Conservation (phyloP, 2,113 vertebrate species). For the Ifrita kowaldi region DNA sequence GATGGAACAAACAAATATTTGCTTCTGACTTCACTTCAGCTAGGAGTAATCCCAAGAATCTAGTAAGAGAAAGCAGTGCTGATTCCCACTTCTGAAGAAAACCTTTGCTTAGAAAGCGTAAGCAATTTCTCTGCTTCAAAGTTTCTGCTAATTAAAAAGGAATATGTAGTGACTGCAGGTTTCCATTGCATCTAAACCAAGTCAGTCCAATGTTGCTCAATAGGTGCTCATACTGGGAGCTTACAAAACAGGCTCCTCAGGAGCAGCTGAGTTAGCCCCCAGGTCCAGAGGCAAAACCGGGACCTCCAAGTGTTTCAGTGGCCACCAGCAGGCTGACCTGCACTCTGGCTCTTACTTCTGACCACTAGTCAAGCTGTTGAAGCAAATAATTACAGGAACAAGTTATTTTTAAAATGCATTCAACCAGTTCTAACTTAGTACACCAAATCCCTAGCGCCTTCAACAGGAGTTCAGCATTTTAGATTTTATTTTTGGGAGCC, state of each 20-base stretch:
- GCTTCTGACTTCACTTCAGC: neutral
- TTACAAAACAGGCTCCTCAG: neutral
- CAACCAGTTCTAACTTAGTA: neutral
- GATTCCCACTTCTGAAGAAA: neutral
- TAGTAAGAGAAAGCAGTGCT: neutral
- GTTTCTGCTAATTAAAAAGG: neutral
- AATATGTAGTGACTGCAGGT: neutral
- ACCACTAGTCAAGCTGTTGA: neutral
- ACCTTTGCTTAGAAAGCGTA: neutral
- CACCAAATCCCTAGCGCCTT: neutral
- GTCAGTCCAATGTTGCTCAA: neutral
- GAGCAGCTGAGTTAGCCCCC: neutral
- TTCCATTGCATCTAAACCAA: neutral
- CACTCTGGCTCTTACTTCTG: neutral
- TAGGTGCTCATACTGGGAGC: neutral
- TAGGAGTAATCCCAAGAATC: neutral
- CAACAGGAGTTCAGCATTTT: slow-evolving; percentile 3
- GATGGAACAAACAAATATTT: neutral
- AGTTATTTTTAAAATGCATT: slow-evolving; percentile 10
- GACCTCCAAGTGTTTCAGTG: neutral
- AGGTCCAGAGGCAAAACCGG: neutral
- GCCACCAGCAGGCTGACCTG: neutral
- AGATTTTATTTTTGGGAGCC: slow-evolving; percentile 47
- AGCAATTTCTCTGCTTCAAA: neutral
- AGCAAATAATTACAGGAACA: neutral